Percentiles rank a stretch among this genome's conserved stretches.
These are phyloP conservation scores for Epinotia demarniana DNA, from an alignment of 2,888 invertebrate genomes.

Conservation along the genomic window DNA sequence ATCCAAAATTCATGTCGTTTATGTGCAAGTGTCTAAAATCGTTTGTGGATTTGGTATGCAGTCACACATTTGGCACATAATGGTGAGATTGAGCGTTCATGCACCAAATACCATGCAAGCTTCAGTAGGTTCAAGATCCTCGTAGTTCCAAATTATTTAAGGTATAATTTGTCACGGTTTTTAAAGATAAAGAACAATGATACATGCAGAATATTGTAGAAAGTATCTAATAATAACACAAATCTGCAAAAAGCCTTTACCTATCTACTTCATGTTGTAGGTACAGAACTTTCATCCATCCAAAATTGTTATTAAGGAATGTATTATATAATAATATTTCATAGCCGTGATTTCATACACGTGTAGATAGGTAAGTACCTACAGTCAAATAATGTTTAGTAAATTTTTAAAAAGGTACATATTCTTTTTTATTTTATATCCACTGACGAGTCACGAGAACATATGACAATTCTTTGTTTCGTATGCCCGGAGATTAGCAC, in stretches of 20 bases:
- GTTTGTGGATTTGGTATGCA: conserved; percentile 49
- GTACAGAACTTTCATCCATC: not conserved
- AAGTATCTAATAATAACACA: not conserved
- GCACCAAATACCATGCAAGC: conserved; percentile 58
- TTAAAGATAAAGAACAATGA: conserved; percentile 8
- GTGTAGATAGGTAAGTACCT: conserved; percentile 30
- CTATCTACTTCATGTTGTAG: not conserved
- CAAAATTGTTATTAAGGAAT: conserved; percentile 18
- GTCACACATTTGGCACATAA: conserved; percentile 72
- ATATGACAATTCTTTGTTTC: not conserved
- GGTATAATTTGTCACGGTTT: conserved; percentile 13
- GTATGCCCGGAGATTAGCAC: not conserved
- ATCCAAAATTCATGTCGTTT: conserved; percentile 70
- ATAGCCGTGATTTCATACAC: conserved; percentile 12
- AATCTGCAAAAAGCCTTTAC: not conserved
- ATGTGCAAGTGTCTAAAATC: conserved; percentile 57
- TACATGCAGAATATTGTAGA: not conserved
- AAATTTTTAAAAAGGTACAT: conserved; percentile 27
- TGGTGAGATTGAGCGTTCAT: conserved; percentile 67
- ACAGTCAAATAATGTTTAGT: conserved; percentile 26
- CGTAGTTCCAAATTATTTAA: conserved; percentile 8
- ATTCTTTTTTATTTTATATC: not conserved
- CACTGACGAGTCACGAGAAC: not conserved
- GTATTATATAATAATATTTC: conserved; percentile 5
- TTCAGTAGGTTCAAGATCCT: conserved; percentile 31